Percentiles rank a stretch among this genome's conserved stretches.
These are phyloP conservation scores for Thymelicus acteon DNA, from an alignment of 2,888 invertebrate genomes.

Conservation along the genomic window DNA sequence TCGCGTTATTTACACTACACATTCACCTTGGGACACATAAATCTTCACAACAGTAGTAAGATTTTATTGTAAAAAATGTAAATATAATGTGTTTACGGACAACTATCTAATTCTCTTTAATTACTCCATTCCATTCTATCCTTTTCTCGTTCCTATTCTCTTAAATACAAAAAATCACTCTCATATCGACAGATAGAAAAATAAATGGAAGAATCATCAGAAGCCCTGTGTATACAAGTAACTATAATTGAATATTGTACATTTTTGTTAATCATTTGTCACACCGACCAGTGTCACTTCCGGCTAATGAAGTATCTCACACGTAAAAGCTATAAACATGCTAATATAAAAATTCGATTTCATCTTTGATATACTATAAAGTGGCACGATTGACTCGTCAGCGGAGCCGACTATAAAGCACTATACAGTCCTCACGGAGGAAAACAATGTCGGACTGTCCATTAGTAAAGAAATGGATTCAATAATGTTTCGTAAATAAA, in stretches of 20 bases:
- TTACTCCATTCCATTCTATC: slow-evolving; percentile 13
- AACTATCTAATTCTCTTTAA: slow-evolving; percentile 55
- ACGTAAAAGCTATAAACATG: slow-evolving; percentile 25
- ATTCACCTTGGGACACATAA: slow-evolving; percentile 28
- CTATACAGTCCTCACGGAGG: slow-evolving; percentile 58
- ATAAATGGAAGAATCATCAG: slow-evolving; percentile 78
- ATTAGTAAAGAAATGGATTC: slow-evolving; percentile 34
- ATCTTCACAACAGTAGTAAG: slow-evolving; percentile 19
- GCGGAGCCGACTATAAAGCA: slow-evolving; percentile 36
- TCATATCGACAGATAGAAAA: slow-evolving; percentile 52
- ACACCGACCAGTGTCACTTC: slow-evolving; percentile 9
- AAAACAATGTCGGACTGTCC: slow-evolving; percentile 43
- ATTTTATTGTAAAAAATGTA: slow-evolving; percentile 37
- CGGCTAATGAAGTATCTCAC: slow-evolving; percentile 21
- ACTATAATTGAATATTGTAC: slow-evolving; percentile 48
- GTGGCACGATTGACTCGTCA: slow-evolving; percentile 29
- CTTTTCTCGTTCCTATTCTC: slow-evolving; percentile 39
- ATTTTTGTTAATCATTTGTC: slow-evolving; percentile 16
- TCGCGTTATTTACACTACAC: slow-evolving; percentile 10
- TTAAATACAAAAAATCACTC: slow-evolving; percentile 45
- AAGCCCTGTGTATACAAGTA: slow-evolving; percentile 65
- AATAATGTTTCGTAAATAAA: slow-evolving; percentile 26
- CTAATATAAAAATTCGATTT: slow-evolving; percentile 38
- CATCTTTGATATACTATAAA: slow-evolving; percentile 34
- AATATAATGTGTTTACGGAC: slow-evolving; percentile 40